A percentile compares a stretch with the other conserved stretches of the same genome.
Conservation (phyloP, 2,113 vertebrate species). For the Chaenogobius annularis region DNA sequence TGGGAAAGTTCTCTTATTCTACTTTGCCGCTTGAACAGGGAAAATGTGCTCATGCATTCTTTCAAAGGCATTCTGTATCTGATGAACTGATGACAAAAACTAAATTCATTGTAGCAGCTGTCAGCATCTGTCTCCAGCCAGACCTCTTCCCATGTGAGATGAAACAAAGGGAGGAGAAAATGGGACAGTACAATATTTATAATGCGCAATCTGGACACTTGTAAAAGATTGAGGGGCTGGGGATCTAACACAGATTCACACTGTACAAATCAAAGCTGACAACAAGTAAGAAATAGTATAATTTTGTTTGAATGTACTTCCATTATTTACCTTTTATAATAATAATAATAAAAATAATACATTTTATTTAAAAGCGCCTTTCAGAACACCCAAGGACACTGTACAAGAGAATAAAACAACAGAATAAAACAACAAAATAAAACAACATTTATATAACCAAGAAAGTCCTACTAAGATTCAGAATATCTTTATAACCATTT, state of each 20-base stretch:
- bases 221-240: not conserved
- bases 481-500: too few species aligned
- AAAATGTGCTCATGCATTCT: not conserved
- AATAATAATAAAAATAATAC: too few species aligned
- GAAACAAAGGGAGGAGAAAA: conserved; percentile 9
- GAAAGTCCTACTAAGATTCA: too few species aligned
- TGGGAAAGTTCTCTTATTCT: not conserved
- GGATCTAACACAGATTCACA: conserved; percentile 4
- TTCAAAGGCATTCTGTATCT: not conserved
- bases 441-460: too few species aligned
- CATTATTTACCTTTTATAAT: not conserved
- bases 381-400: too few species aligned
- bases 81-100: not conserved
- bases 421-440: too few species aligned
- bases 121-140: conserved; percentile 2
- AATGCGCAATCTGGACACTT: not conserved
- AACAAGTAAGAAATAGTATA: not conserved
- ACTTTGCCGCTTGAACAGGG: not conserved
- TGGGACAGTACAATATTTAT: conserved; percentile 11
- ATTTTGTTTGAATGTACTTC: too few species aligned
- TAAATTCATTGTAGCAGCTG: conserved; percentile 4
- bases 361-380: too few species aligned
- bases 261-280: not conserved
- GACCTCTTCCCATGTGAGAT: not conserved
- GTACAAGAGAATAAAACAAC: too few species aligned